A percentile compares a stretch with the other conserved stretches of the same genome.
phyloP scores from a whole-genome alignment of 2,888 invertebrate genomes.

The Drosophila mimica region DNA sequence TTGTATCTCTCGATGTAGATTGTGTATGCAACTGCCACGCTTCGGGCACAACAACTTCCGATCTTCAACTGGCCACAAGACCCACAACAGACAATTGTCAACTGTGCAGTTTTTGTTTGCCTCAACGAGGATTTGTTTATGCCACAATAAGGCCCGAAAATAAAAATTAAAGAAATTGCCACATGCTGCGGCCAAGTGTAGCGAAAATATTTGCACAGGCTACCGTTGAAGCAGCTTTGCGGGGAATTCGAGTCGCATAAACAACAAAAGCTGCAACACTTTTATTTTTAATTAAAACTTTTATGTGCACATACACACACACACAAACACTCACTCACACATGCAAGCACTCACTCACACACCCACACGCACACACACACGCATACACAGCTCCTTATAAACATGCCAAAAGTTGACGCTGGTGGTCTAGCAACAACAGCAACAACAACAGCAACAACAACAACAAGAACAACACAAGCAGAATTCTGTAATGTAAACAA shows the following conservation, averaged over 20 bases:
- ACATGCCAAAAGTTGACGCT: slow-evolving; percentile 34
- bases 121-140: slow-evolving; percentile 52
- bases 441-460: slow-evolving; percentile 23
- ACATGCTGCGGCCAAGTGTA: slow-evolving; percentile 26
- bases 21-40: slow-evolving; percentile 27
- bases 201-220: slow-evolving; percentile 69
- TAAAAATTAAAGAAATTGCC: slow-evolving; percentile 5
- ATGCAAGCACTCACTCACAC: slow-evolving; percentile 17
- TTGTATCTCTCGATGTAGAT: not conserved
- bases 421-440: slow-evolving; percentile 57
- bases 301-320: slow-evolving; percentile 42
- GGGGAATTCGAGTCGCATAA: slow-evolving; percentile 53
- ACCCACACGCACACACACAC: slow-evolving; percentile 9
- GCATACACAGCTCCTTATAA: slow-evolving; percentile 28
- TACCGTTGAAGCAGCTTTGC: slow-evolving; percentile 56
- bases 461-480: slow-evolving; percentile 26
- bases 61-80: slow-evolving; percentile 7
- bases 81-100: slow-evolving; percentile 23
- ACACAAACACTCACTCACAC: not conserved
- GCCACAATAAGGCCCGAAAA: slow-evolving; percentile 22
- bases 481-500: slow-evolving; percentile 55
- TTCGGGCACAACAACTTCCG: slow-evolving; percentile 42
- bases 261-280: slow-evolving; percentile 51
- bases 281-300: slow-evolving; percentile 73
- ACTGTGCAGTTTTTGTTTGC: slow-evolving; percentile 39